Evolutionary conservation across 2,113 vertebrate genomes (phyloP).

Genomic region (Microcebus tavaratra): DNA sequence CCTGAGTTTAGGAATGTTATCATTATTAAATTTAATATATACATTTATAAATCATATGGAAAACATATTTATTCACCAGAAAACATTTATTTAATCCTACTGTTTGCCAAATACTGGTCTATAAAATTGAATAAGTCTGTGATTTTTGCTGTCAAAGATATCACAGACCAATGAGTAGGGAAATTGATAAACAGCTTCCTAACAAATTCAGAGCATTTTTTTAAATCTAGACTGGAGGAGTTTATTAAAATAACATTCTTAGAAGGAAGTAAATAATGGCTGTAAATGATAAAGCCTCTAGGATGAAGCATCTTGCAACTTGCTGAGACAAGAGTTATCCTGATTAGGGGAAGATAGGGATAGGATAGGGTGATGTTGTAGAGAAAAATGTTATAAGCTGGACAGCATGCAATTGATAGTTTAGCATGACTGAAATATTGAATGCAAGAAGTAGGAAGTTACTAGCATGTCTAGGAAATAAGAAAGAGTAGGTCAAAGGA

Average conservation of each 20-base stretch:
- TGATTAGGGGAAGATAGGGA: not conserved
- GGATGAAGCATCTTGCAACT: not conserved
- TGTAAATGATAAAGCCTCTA: not conserved
- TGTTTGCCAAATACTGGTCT: not conserved
- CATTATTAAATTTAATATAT: not conserved
- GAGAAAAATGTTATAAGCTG: not conserved
- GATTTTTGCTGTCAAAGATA: not conserved
- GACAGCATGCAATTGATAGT: not conserved
- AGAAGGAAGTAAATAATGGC: not conserved
- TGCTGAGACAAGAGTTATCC: not conserved
- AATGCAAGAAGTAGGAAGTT: not conserved
- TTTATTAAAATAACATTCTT: not conserved
- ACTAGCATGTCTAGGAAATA: not conserved
- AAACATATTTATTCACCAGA: not conserved
- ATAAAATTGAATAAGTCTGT: not conserved
- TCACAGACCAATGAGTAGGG: not conserved
- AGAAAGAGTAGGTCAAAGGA: not conserved
- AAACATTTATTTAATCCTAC: not conserved
- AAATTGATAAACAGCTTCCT: not conserved
- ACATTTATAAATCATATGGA: not conserved
- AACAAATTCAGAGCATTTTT: not conserved
- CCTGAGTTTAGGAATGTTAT: not conserved
- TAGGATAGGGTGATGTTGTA: not conserved
- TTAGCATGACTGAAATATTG: not conserved
- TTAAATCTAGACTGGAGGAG: too few species aligned